Percentiles rank a stretch among this genome's conserved stretches.
Evolutionary conservation across 2,888 invertebrate genomes (phyloP).

Genomic region (Acronicta psi): DNA sequence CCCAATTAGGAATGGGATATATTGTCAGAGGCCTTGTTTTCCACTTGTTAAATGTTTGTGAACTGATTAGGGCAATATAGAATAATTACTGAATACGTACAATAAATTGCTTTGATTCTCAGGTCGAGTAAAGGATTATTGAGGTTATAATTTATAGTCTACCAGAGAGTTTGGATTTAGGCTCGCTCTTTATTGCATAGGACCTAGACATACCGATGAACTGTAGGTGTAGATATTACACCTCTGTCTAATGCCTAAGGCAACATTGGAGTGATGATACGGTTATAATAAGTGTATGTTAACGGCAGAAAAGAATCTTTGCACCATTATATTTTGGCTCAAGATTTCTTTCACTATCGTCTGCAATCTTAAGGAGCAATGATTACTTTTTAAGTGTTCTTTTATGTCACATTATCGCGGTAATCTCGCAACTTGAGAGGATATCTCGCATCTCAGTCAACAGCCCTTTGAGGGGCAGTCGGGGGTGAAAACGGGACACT

Average conservation of each 20-base stretch:
- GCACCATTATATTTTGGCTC: not conserved
- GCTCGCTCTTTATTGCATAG: too few species aligned
- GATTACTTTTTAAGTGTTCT: slow-evolving; percentile 29
- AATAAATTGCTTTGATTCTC: too few species aligned
- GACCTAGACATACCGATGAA: too few species aligned
- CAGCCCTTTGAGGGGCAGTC: slow-evolving; percentile 62
- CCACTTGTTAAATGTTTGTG: slow-evolving; percentile 3
- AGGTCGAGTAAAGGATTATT: too few species aligned
- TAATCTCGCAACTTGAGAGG: slow-evolving; percentile 23
- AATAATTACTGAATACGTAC: too few species aligned
- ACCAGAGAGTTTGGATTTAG: too few species aligned
- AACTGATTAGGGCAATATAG: not conserved
- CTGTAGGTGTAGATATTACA: too few species aligned
- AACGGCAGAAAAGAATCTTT: not conserved
- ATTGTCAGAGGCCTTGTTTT: not conserved
- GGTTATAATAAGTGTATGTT: too few species aligned
- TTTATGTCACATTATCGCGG: slow-evolving; percentile 34
- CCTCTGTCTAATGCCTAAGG: too few species aligned
- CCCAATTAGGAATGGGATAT: slow-evolving; percentile 33
- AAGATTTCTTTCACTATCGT: slow-evolving; percentile 3
- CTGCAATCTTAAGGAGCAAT: slow-evolving; percentile 1
- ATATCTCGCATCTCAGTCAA: slow-evolving; percentile 51
- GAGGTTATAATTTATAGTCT: too few species aligned
- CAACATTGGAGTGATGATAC: too few species aligned
- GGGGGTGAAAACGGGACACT: slow-evolving; percentile 67